Evolutionary conservation across 2,888 invertebrate species (phyloP).

Genomic region (Chouioia cunea): DNA sequence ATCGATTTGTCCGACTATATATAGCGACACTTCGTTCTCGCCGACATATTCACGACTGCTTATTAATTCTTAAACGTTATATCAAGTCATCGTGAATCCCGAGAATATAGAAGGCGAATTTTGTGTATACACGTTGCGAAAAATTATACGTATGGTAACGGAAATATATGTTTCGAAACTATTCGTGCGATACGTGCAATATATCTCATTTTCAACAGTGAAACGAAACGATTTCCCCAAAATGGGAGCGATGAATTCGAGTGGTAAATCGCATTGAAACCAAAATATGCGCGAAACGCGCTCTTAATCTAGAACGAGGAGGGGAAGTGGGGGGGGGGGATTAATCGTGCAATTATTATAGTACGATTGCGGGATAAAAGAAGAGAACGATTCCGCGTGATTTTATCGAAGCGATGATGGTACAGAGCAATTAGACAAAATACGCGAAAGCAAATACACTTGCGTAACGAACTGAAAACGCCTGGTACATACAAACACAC

Average conservation of each 20-base stretch:
- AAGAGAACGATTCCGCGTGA: background rate
- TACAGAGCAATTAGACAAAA: conserved; percentile 29
- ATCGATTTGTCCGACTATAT: too few species aligned
- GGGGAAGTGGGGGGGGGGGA: background rate
- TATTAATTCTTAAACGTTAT: too few species aligned
- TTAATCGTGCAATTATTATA: conserved; percentile 28
- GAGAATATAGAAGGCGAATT: too few species aligned
- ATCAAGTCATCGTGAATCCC: too few species aligned
- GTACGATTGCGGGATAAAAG: conserved; percentile 23
- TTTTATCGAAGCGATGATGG: conserved; percentile 3
- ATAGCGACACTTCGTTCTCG: too few species aligned
- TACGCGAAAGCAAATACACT: background rate
- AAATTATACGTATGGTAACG: too few species aligned
- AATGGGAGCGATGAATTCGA: background rate
- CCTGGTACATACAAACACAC: too few species aligned
- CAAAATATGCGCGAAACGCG: background rate
- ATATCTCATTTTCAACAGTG: too few species aligned
- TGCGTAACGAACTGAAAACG: background rate
- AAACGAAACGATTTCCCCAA: background rate
- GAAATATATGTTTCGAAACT: too few species aligned
- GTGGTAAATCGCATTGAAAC: background rate
- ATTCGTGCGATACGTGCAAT: too few species aligned
- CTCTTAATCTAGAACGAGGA: background rate
- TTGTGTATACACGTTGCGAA: too few species aligned
- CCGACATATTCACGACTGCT: too few species aligned